Conservation (phyloP, 2,888 invertebrate genomes). For the Tenthredo mesomela region DNA sequence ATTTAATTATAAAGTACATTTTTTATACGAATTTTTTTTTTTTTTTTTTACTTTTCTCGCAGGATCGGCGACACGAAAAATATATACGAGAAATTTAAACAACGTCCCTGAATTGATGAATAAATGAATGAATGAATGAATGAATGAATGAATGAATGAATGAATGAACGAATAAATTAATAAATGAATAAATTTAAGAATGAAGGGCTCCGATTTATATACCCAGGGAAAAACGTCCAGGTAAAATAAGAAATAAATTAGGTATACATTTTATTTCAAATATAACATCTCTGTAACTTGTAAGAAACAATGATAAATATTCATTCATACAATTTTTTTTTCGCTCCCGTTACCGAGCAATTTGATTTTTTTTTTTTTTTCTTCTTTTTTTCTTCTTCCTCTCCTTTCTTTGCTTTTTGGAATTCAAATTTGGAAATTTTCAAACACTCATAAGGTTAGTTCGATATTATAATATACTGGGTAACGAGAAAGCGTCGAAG, state of each 20-base stretch:
- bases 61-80: neutral
- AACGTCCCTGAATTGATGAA: neutral
- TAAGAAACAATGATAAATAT: conserved; percentile 30
- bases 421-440: neutral
- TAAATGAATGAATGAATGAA: neutral
- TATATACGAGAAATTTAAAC: neutral
- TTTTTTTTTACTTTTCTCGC: neutral
- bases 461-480: neutral
- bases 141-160: neutral
- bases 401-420: neutral
- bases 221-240: neutral
- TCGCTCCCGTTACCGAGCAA: neutral
- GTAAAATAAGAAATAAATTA: neutral
- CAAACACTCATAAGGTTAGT: neutral
- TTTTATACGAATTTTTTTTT: neutral
- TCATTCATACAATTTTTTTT: neutral
- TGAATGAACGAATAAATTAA: neutral
- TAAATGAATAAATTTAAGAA: neutral
- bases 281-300: conserved; percentile 40
- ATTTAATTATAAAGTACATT: neutral
- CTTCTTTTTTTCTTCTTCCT: neutral
- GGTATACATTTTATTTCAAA: conserved; percentile 48
- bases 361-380: neutral
- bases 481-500: neutral
- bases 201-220: neutral